Conservation (phyloP, 2,888 invertebrate genomes). For the Crepidodera aurea region DNA sequence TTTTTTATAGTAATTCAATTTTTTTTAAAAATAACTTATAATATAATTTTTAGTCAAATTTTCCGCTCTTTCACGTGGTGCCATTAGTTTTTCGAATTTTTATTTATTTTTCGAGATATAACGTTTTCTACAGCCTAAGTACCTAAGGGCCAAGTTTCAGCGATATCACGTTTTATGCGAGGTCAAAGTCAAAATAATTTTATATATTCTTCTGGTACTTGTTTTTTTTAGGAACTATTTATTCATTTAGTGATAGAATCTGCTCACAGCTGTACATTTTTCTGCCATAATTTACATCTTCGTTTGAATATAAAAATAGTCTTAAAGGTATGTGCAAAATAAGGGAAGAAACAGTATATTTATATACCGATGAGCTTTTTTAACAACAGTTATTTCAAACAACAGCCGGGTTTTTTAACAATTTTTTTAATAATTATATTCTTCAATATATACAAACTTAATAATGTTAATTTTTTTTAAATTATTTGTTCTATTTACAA, state of each 20-base stretch:
- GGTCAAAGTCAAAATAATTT: no score
- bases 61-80: no score
- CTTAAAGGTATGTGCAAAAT: conserved; percentile 41
- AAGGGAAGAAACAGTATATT: conserved; percentile 33
- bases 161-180: no score
- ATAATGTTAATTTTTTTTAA: conserved; percentile 40
- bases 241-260: background rate
- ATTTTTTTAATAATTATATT: conserved; percentile 49
- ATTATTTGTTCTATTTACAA: conserved; percentile 45
- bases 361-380: conserved; percentile 37
- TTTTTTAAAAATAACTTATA: no score
- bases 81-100: no score
- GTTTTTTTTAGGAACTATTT: conserved; percentile 2
- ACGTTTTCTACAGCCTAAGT: no score
- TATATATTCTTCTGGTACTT: conserved; percentile 16
- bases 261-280: conserved; percentile 23
- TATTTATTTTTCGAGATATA: no score
- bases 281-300: conserved; percentile 49
- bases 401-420: conserved; percentile 58
- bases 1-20: no score
- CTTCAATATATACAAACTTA: conserved; percentile 50
- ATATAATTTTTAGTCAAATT: no score
- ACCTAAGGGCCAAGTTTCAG: no score
- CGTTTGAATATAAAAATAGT: conserved; percentile 58
- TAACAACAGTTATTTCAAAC: conserved; percentile 46